Evolutionary conservation across 2,113 vertebrate genomes (phyloP).

Genomic region (Podarcis cretensis): DNA sequence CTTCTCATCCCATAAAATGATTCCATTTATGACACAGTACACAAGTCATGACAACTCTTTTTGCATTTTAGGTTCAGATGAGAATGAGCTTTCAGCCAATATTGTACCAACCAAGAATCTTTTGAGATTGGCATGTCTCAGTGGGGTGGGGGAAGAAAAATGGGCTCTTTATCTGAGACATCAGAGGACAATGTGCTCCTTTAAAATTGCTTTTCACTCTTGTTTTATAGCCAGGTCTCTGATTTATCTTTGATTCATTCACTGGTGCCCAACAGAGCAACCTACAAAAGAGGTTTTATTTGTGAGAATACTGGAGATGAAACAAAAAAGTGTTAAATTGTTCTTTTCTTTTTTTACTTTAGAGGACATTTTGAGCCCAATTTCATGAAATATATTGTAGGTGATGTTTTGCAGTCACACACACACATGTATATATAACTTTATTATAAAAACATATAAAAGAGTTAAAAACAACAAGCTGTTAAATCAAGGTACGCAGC

Average conservation of each 20-base stretch:
- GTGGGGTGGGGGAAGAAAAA: background rate
- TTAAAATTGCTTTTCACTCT: conserved; percentile 36
- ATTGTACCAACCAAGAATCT: background rate
- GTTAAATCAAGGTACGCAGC: background rate
- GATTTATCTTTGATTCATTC: conserved; percentile 39
- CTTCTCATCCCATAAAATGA: background rate
- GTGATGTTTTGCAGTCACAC: too few species aligned
- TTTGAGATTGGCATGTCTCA: conserved; percentile 10
- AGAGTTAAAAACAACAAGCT: too few species aligned
- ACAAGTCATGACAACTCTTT: background rate
- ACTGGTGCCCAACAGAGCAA: conserved; percentile 7
- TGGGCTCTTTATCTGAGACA: conserved; percentile 14
- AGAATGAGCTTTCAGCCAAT: conserved; percentile 1
- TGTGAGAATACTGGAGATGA: conserved; percentile 1
- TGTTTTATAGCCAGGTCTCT: conserved; percentile 25
- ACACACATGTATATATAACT: too few species aligned
- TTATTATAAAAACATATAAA: too few species aligned
- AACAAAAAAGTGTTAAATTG: background rate
- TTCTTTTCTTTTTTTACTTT: background rate
- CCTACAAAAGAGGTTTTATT: conserved; percentile 29
- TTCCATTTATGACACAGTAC: background rate
- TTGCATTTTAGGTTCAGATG: background rate
- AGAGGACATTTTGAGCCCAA: background rate
- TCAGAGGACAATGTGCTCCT: conserved; percentile 2
- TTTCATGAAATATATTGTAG: background rate